Percentiles rank a stretch among this genome's conserved stretches.
Conservation (phyloP, 2,113 vertebrate genomes). For the Mustela lutreola region DNA sequence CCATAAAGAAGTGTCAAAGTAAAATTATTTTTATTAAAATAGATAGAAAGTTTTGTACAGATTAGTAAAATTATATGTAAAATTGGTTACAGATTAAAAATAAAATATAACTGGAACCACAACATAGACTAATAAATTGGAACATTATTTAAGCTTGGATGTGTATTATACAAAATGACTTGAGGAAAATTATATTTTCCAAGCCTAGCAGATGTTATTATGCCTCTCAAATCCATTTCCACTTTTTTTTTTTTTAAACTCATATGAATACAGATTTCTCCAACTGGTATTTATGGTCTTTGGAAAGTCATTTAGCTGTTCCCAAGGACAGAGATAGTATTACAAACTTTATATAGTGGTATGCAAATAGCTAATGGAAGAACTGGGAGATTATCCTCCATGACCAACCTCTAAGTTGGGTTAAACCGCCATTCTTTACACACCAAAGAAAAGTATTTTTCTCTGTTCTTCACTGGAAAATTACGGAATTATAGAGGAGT, state of each 20-base stretch:
- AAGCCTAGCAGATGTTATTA: constrained; percentile 75
- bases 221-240: constrained; percentile 70
- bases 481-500: constrained; percentile 26
- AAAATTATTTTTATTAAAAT: constrained; percentile 62
- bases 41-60: neutral
- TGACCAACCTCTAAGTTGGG: neutral
- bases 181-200: constrained; percentile 77
- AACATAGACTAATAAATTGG: constrained; percentile 64
- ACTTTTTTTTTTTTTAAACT: neutral
- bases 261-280: constrained; percentile 57
- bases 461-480: neutral
- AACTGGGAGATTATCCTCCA: neutral
- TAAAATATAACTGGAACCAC: constrained; percentile 57
- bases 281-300: constrained; percentile 69
- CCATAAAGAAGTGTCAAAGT: neutral
- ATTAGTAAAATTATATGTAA: constrained; percentile 41
- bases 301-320: constrained; percentile 64
- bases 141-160: constrained; percentile 69
- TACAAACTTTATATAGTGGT: neutral
- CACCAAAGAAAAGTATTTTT: constrained; percentile 21
- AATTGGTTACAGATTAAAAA: constrained; percentile 61
- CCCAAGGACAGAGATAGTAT: constrained; percentile 1
- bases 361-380: constrained; percentile 4
- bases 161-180: constrained; percentile 59
- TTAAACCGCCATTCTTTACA: neutral